Evolutionary conservation across 1,140 invertebrate genomes (phyloP).

Genomic region (Phthorimaea operculella): DNA sequence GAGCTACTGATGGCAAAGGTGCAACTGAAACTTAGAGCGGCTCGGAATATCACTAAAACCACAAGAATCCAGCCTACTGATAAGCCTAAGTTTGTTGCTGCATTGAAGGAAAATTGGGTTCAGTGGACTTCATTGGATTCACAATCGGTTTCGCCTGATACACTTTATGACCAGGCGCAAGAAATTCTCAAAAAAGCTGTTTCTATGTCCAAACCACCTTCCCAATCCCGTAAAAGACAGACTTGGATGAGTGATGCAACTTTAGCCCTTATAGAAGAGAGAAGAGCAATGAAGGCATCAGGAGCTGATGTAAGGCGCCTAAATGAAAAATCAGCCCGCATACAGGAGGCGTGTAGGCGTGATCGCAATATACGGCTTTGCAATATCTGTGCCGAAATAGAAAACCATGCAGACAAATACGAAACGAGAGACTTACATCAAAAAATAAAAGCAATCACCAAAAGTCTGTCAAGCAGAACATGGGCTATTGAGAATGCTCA

Average conservation of each 20-base stretch:
- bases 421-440: background rate
- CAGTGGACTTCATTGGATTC: background rate
- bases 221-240: constrained; percentile 7
- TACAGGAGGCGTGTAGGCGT: constrained; percentile 7
- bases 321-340: constrained; percentile 3
- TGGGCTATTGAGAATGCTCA: background rate
- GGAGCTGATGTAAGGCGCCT: constrained; percentile 4
- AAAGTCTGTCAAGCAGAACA: background rate
- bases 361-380: background rate
- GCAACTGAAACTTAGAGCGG: too few species aligned
- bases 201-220: background rate
- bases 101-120: background rate
- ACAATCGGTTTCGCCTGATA: background rate
- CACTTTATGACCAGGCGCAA: background rate
- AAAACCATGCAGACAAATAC: background rate
- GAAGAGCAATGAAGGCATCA: constrained; percentile 5
- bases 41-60: too few species aligned
- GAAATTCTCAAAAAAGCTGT: background rate
- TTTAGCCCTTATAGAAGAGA: constrained; percentile 12
- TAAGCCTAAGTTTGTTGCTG: background rate
- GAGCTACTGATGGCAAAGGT: too few species aligned
- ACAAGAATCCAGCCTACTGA: too few species aligned
- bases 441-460: background rate
- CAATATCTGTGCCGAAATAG: constrained; percentile 2
- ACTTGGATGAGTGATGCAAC: constrained; percentile 11